Evolutionary conservation across 2,888 invertebrate genomes (phyloP).

Genomic region (Drosophila parthenogenetica): DNA sequence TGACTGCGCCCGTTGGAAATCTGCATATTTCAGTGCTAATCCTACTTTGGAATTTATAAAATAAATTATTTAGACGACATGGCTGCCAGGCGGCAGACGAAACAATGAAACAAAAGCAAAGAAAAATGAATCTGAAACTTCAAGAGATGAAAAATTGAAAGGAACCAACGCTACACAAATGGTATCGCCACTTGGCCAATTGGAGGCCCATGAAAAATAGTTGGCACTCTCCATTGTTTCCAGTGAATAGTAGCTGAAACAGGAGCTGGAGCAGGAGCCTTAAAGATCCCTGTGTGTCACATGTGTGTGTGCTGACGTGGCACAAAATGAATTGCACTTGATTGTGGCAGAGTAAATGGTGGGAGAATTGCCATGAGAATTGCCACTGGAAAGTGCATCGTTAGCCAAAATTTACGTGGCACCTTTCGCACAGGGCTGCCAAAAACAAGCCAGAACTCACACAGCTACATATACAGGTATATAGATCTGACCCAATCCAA

Average conservation of each 20-base stretch:
- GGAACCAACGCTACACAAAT: constrained; percentile 6
- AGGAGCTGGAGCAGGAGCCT: constrained; percentile 23
- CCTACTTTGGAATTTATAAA: constrained; percentile 79
- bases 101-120: constrained; percentile 26
- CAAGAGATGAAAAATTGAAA: constrained; percentile 64
- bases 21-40: constrained; percentile 80
- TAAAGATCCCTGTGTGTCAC: constrained; percentile 24
- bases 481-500: constrained; percentile 14
- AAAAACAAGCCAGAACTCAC: constrained; percentile 61
- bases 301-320: constrained; percentile 68
- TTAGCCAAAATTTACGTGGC: constrained; percentile 77
- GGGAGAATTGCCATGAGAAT: constrained; percentile 50
- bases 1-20: constrained; percentile 63
- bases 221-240: constrained; percentile 56
- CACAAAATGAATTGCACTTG: constrained; percentile 78
- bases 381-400: constrained; percentile 76
- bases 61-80: constrained; percentile 75
- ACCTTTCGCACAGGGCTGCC: constrained; percentile 64
- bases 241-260: constrained; percentile 18
- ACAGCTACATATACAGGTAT: constrained; percentile 15
- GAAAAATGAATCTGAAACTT: constrained; percentile 58
- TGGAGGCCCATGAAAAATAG: constrained; percentile 47
- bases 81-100: constrained; percentile 31
- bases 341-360: constrained; percentile 59
- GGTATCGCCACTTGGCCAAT: constrained; percentile 33